These are phyloP conservation scores for Entomyzon cyanotis DNA, from an alignment of 2,113 vertebrate genomes.

Conservation along the genomic window DNA sequence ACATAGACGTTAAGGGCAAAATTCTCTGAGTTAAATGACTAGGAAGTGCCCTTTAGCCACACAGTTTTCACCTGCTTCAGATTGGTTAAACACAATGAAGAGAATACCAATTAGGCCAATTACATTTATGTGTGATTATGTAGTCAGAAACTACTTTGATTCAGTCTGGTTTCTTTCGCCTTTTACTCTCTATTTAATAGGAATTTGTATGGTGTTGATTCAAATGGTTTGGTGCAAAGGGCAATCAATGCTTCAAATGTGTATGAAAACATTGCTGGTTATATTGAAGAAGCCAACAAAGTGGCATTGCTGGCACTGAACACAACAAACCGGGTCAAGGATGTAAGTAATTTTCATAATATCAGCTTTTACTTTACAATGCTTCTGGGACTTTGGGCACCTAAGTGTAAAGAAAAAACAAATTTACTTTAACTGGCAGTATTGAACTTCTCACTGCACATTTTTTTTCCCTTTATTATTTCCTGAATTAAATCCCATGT, in stretches of 20 bases:
- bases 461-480: background rate
- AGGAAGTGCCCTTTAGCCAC: background rate
- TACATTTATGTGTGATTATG: background rate
- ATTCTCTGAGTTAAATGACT: background rate
- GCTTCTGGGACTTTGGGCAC: background rate
- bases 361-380: background rate
- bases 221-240: conserved; percentile 91
- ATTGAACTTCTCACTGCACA: background rate
- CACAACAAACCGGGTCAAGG: conserved; percentile 81
- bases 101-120: background rate
- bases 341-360: conserved; percentile 76
- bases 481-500: background rate
- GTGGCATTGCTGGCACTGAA: conserved; percentile 79
- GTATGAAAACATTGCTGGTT: conserved; percentile 90
- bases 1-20: background rate
- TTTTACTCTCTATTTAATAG: conserved; percentile 35
- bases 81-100: background rate
- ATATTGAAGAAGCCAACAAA: conserved; percentile 83
- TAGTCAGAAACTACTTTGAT: background rate
- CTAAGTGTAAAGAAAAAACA: background rate
- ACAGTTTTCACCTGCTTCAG: background rate
- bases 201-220: conserved; percentile 83
- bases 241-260: conserved; percentile 92
- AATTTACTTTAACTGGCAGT: background rate
- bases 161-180: background rate